phyloP scores from a whole-genome alignment of 2,888 invertebrate genomes.

The Coelogynopora nodosa region DNA sequence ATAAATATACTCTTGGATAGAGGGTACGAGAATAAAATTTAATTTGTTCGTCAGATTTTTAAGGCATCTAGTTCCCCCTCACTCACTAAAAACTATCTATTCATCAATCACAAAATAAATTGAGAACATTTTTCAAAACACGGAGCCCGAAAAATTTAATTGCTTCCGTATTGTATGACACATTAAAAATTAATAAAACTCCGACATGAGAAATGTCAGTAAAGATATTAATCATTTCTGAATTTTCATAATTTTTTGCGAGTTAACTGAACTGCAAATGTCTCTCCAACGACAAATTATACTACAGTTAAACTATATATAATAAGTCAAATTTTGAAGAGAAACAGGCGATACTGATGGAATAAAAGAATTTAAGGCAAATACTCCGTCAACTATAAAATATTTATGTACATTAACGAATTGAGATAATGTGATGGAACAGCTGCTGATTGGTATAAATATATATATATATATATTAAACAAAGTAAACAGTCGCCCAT shows the following conservation, averaged over 20 bases:
- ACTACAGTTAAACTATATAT: neutral
- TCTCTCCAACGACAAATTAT: constrained; percentile 4
- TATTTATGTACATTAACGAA: no score
- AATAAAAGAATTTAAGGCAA: no score
- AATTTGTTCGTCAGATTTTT: no score
- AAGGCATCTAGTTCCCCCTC: no score
- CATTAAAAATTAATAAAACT: constrained; percentile 31
- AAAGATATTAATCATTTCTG: constrained; percentile 31
- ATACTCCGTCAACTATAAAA: no score
- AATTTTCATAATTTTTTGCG: constrained; percentile 17
- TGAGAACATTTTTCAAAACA: constrained; percentile 31
- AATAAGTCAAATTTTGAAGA: no score
- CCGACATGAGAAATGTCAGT: constrained; percentile 31
- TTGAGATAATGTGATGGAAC: no score
- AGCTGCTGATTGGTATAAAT: no score
- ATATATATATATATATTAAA: no score
- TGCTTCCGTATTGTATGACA: constrained; percentile 31
- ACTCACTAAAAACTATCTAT: neutral
- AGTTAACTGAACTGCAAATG: constrained; percentile 1
- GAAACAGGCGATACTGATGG: no score
- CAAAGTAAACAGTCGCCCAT: no score
- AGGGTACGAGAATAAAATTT: neutral
- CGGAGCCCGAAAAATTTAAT: constrained; percentile 31
- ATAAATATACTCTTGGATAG: neutral
- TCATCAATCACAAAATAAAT: constrained; percentile 27